A percentile compares a stretch with the other conserved stretches of the same genome.
phyloP scores from a whole-genome alignment of 2,888 invertebrate genomes.

The Pammene fasciana region DNA sequence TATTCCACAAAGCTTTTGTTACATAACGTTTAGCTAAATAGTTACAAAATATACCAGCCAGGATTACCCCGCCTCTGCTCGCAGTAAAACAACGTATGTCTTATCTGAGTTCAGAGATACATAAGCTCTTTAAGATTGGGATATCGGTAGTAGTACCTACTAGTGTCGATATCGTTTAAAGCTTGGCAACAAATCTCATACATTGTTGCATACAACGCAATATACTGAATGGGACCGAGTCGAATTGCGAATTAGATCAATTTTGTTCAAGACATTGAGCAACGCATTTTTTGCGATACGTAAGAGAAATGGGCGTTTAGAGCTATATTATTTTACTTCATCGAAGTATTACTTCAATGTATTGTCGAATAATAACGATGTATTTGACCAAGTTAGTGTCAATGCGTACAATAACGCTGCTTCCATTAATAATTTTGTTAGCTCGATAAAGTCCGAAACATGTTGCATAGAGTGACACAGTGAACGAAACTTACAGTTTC shows the following conservation, averaged over 20 bases:
- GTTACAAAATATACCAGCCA: constrained; percentile 63
- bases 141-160: background rate
- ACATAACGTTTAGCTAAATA: constrained; percentile 67
- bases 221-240: constrained; percentile 36
- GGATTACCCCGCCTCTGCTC: constrained; percentile 54
- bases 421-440: too few relatives aligned
- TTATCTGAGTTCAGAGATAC: background rate
- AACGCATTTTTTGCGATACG: constrained; percentile 27
- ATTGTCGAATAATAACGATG: too few relatives aligned
- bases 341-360: background rate
- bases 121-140: constrained; percentile 2
- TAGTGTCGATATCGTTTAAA: constrained; percentile 24
- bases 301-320: background rate
- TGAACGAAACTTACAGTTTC: too few relatives aligned
- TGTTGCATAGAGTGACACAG: too few relatives aligned
- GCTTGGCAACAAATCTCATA: constrained; percentile 35
- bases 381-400: too few relatives aligned
- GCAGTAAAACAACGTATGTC: constrained; percentile 2
- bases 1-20: constrained; percentile 71
- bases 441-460: too few relatives aligned
- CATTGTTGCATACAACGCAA: constrained; percentile 38
- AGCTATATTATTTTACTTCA: background rate
- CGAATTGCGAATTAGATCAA: constrained; percentile 37
- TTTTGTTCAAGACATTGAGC: constrained; percentile 31
- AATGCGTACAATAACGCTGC: too few relatives aligned